phyloP scores from a whole-genome alignment of 30 jellyfish, hydroid and myxozoan genomes.

The Chrysaora quinquecirrha region DNA sequence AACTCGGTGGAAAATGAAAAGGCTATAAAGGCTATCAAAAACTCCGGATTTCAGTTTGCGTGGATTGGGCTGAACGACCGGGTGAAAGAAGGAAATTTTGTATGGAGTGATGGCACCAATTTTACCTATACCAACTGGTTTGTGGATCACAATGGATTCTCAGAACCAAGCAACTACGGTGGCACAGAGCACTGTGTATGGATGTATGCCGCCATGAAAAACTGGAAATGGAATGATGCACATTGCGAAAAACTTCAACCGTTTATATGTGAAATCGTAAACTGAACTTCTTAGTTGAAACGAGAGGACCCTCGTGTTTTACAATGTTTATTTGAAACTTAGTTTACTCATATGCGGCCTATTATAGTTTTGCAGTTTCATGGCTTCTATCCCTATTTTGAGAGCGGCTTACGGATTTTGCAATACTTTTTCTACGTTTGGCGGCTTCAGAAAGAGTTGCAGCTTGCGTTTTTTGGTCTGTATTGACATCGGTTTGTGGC shows the following conservation, averaged over 20 bases:
- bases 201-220: background rate
- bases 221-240: conserved; percentile 71
- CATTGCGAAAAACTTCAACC: conserved; percentile 14
- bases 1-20: background rate
- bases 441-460: too few relatives aligned
- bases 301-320: too few relatives aligned
- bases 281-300: background rate
- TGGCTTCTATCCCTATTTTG: too few relatives aligned
- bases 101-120: conserved; percentile 65
- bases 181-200: conserved; percentile 69
- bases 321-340: background rate
- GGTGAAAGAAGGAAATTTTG: conserved; percentile 10
- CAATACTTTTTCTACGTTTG: too few relatives aligned
- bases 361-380: too few relatives aligned
- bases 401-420: too few relatives aligned
- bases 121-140: conserved; percentile 51
- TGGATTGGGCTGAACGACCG: conserved; percentile 68
- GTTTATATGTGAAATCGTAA: conserved; percentile 42
- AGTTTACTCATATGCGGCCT: too few relatives aligned
- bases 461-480: too few relatives aligned
- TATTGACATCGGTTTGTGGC: too few relatives aligned
- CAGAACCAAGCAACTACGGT: conserved; percentile 66
- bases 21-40: background rate
- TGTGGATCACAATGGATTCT: too few relatives aligned
- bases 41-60: background rate